Percentiles rank a stretch among this genome's conserved stretches.
These are phyloP conservation scores for Jacana jacana DNA, from an alignment of 2,113 vertebrate species.

Conservation along the genomic window DNA sequence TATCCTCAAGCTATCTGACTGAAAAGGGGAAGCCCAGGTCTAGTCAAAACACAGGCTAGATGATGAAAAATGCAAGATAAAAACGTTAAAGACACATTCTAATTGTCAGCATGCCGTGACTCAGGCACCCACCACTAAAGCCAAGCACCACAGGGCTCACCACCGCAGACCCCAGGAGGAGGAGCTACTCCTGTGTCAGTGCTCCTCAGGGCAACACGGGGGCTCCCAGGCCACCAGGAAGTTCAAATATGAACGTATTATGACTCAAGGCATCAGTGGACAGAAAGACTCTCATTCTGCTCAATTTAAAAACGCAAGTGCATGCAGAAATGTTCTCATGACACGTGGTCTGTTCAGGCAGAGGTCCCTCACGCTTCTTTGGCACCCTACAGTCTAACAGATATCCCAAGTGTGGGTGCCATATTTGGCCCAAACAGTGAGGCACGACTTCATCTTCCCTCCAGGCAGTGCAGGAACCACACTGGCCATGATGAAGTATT, in stretches of 20 bases:
- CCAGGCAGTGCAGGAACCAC: background rate
- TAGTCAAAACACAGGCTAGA: background rate
- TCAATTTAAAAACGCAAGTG: background rate
- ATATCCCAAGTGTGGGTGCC: background rate
- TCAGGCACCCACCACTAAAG: background rate
- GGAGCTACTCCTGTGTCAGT: background rate
- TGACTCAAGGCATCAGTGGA: background rate
- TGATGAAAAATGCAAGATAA: background rate
- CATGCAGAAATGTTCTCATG: background rate
- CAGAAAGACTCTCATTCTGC: background rate
- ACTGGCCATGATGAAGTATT: background rate
- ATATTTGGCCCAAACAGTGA: background rate
- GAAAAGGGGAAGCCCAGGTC: slow-evolving; percentile 6
- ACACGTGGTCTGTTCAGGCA: background rate
- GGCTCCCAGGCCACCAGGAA: background rate
- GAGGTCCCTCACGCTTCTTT: background rate
- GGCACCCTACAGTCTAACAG: background rate
- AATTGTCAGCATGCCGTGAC: fast-evolving
- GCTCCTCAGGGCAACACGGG: fast-evolving
- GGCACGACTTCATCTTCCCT: background rate
- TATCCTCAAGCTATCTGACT: slow-evolving; percentile 6
- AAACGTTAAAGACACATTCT: background rate
- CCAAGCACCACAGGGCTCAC: fast-evolving
- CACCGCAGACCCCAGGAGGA: background rate
- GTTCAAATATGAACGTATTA: background rate